These are phyloP conservation scores for Podabrus alpinus DNA, from an alignment of 2,888 invertebrate species.

Conservation along the genomic window DNA sequence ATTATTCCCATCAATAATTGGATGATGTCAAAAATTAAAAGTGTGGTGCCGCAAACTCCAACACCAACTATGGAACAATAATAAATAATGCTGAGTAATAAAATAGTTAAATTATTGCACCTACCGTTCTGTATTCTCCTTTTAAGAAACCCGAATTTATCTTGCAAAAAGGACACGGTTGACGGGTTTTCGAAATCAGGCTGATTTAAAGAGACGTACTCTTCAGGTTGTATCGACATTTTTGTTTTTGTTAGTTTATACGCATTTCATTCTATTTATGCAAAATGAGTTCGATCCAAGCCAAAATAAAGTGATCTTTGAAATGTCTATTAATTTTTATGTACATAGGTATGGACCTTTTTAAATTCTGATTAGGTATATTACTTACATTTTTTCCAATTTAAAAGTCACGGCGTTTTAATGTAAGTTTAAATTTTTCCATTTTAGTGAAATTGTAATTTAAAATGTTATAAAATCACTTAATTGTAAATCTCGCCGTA, in stretches of 20 bases:
- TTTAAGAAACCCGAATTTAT: slow-evolving; percentile 16
- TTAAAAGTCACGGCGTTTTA: background rate
- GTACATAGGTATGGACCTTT: background rate
- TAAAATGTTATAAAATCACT: background rate
- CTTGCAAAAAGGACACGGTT: slow-evolving; percentile 16
- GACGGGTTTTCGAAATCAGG: slow-evolving; percentile 19
- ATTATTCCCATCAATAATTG: slow-evolving; percentile 1
- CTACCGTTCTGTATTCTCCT: slow-evolving; percentile 13
- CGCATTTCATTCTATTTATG: background rate
- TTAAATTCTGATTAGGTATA: background rate
- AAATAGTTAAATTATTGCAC: background rate
- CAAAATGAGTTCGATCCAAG: background rate
- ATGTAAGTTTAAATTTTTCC: background rate
- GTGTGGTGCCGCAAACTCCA: background rate
- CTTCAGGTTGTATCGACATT: slow-evolving; percentile 8
- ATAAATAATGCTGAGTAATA: background rate
- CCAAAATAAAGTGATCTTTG: background rate
- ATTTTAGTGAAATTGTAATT: background rate
- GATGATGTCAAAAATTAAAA: slow-evolving; percentile 5
- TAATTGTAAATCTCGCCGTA: background rate
- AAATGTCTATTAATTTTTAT: background rate
- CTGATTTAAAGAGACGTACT: slow-evolving; percentile 21
- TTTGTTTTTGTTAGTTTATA: background rate
- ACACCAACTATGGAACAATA: slow-evolving; percentile 8
- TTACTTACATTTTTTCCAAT: background rate